phyloP scores from a whole-genome alignment of 2,888 invertebrate species.

The Melitaea athalia region DNA sequence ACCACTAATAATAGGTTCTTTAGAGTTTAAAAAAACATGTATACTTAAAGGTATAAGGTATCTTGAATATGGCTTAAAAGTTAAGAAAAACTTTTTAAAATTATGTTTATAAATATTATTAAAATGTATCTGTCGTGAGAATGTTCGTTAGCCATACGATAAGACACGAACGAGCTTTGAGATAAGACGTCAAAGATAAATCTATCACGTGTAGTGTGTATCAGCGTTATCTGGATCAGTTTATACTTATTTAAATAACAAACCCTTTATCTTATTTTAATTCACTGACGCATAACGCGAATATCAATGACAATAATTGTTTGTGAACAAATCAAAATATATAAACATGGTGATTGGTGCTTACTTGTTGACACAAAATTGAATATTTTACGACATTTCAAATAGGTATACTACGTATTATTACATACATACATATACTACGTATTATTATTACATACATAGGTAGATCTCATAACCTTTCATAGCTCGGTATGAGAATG shows the following conservation, averaged over 20 bases:
- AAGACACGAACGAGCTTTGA: conserved; percentile 24
- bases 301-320: background rate
- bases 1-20: too few relatives aligned
- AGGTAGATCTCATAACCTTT: too few relatives aligned
- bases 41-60: background rate
- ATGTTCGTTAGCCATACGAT: conserved; percentile 48
- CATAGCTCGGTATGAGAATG: too few relatives aligned
- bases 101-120: conserved; percentile 23
- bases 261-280: background rate
- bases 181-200: conserved; percentile 27
- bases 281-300: background rate
- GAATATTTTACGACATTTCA: too few relatives aligned
- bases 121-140: conserved; percentile 54
- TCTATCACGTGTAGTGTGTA: conserved; percentile 1
- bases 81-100: background rate
- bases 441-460: too few relatives aligned
- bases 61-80: background rate
- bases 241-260: background rate
- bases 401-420: too few relatives aligned
- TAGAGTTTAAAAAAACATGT: too few relatives aligned
- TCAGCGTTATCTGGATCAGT: background rate
- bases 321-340: background rate
- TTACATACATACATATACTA: too few relatives aligned
- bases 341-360: background rate
- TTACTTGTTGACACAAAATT: too few relatives aligned